Evolutionary conservation across 2,113 vertebrate species (phyloP), one percentile per base, ranked within the genome.

Genomic region (Setophaga kirtlandii): DNA sequence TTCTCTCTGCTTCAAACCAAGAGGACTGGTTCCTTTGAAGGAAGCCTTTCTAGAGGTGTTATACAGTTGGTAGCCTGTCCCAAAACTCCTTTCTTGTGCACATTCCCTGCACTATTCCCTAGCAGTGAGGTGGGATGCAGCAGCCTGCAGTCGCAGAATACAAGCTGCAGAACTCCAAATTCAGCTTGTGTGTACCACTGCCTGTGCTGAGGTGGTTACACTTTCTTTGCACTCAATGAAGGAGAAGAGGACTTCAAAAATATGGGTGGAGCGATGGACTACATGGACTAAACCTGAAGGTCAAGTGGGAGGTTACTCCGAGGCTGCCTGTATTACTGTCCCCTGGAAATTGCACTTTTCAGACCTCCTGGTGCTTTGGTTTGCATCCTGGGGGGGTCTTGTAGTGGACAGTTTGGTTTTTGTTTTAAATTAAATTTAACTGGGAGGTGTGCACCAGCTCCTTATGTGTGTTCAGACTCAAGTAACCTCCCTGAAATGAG

Each of bases 261-360:
- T 12, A 6, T 3, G 1, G 10, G 2, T 27, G 31, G 19, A 49
- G 11, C 6, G 41, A 49, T 5, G 16, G 68, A 24, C 28, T 53
- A 30, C 6, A 19, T 30, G 52, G 28, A 31, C 4, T 42, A 13
- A 74, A 69, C 67, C 33, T 56, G 47, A 39, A 77, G 55, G 55
- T 39, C 3, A 4, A 15, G 13, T 37, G n/a, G 25, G 35, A 46
- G 77, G 25, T 31, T 79, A 3, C 11, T 47, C 2, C 0, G 24
- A 56, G 62, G 44, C 62, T 83, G 15, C 41, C 39, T 30, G 17
- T 35, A 47, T 12, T 65, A 3, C 7, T 12, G 4, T 77, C 55
- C 49, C 20, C 10, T 27, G 24, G 37, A 23, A 14, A 31, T 13
- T 25, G 44, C 0, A 12, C 41, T 86, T 49, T 35, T 75, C 64